These are phyloP conservation scores for Plecturocebus donacophilus DNA, from an alignment of 2,113 vertebrate species.

Conservation along the genomic window DNA sequence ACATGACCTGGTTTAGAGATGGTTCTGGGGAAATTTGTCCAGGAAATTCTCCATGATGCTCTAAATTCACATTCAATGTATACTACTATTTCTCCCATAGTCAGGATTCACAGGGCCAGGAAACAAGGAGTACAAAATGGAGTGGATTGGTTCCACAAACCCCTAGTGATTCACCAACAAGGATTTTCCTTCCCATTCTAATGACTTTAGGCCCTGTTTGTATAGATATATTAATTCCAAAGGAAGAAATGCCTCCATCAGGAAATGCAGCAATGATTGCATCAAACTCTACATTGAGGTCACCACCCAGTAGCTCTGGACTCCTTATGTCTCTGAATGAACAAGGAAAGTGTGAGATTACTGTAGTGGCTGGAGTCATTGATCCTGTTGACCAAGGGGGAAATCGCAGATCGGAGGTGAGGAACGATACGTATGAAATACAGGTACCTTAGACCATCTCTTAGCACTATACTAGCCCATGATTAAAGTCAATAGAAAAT, in stretches of 20 bases:
- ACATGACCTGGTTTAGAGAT: not conserved
- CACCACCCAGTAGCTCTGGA: not conserved
- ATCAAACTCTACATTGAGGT: not conserved
- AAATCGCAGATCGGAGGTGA: not conserved
- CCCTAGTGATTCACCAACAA: not conserved
- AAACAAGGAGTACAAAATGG: not conserved
- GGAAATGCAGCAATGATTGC: not conserved
- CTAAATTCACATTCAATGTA: not conserved
- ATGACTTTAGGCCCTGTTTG: not conserved
- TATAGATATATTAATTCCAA: not conserved
- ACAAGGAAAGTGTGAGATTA: not conserved
- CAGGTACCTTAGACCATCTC: not conserved
- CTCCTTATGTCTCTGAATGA: not conserved
- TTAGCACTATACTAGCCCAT: not conserved
- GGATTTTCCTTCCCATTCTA: not conserved
- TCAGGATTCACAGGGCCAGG: not conserved
- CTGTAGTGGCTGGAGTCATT: not conserved
- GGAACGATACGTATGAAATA: not conserved
- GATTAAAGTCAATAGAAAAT: not conserved
- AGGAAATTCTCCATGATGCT: not conserved
- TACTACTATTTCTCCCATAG: not conserved
- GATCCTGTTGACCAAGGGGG: not conserved
- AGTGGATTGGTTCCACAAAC: not conserved
- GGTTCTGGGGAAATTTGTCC: not conserved
- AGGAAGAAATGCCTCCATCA: not conserved